Base-by-base conservation (phyloP, 2,888 invertebrate species). In the Loripinus fragilis region DNA sequence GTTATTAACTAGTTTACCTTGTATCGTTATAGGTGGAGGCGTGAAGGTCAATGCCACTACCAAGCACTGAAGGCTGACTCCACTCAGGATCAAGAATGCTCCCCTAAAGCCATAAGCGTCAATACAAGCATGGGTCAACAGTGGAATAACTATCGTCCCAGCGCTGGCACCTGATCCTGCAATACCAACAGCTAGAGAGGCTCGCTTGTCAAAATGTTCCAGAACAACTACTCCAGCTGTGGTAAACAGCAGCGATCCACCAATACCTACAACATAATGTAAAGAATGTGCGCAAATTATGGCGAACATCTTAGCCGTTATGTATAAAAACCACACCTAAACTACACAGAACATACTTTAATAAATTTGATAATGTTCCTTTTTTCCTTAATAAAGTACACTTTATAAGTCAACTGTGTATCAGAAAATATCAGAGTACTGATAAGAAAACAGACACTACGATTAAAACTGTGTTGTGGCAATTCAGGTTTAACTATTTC, bases 171-270 rank as follows among this genome's bases (percentile, higher is more conserved):
- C 71, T 0, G 71, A 71, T 20, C 55, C 71, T 2, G 71, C 55
- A 2, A 71, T 35, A 15, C 71, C 71, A 33, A 71, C 23, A 3
- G 55, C 71, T 2, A 71, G 60, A 7, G 71, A 71, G 8, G 28
- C 38, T 25, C 60, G 17, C 23, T 60, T 55, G 28, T 71, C 60
- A 42, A 71, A 71, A 41, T 45, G 38, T 60, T 71, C 41, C 1
- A 71, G 42, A 41, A 71, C 71, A 0, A 71, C 71, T 7, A 71
- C 71, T 2, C 71, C 71, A 15, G 71, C 71, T 42, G 71, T 71
- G 3, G 71, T 71, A 28, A 71, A 71, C 1, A 71, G 55, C 55
- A 71, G n/a, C 0, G 71, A 71, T 12, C 71, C 71, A 7, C 71
- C 71, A 10, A 71, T 41, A 2, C 71, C 71, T 71, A 28, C 12